phyloP scores from a whole-genome alignment of 1,140 invertebrate species.

The Camponotus pennsylvanicus region DNA sequence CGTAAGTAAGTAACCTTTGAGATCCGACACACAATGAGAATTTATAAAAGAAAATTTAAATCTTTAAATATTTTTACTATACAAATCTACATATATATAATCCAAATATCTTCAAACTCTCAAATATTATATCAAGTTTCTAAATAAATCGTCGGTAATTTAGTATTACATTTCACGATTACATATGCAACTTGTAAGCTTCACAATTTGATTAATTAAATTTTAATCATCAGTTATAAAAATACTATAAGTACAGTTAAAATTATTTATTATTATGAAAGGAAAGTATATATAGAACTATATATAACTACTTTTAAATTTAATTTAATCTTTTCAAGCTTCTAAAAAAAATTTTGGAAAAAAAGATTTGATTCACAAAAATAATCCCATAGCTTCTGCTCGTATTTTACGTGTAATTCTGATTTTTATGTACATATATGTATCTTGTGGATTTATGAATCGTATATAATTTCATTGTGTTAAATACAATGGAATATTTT shows the following conservation, averaged over 20 bases:
- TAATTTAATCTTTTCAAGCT: background rate
- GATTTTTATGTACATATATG: slow-evolving; percentile 23
- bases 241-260: background rate
- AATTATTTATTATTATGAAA: background rate
- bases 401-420: slow-evolving; percentile 10
- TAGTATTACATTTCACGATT: too few species aligned
- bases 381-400: background rate
- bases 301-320: background rate
- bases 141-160: too few species aligned
- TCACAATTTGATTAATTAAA: background rate
- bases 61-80: too few species aligned
- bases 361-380: background rate
- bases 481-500: slow-evolving; percentile 51
- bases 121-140: too few species aligned
- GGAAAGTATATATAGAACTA: background rate
- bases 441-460: slow-evolving; percentile 16
- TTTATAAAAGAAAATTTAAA: too few species aligned
- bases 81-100: too few species aligned
- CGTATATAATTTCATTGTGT: slow-evolving; percentile 35
- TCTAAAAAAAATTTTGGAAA: background rate
- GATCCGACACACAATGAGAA: too few species aligned
- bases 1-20: too few species aligned
- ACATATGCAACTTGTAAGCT: background rate
- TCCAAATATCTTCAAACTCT: too few species aligned
- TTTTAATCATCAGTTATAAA: background rate